Base-by-base conservation (phyloP, 1,140 invertebrate genomes). In the Lasaia peninsularis region DNA sequence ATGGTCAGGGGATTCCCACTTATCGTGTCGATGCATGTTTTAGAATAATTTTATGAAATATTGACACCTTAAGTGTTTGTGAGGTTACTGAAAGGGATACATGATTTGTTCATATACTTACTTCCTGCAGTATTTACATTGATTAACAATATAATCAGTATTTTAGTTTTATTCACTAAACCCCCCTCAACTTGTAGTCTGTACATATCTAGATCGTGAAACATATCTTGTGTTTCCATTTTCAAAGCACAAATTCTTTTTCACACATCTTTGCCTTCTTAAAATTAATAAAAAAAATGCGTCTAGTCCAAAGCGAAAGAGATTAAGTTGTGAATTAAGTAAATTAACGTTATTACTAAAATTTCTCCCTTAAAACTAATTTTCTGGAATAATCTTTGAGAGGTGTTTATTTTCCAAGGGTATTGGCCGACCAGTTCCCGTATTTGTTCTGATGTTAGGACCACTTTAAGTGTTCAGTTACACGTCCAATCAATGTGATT, bases 301-400 rank as follows among this genome's bases (percentile, higher is more conserved):
- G 76, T 88, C 86, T 88, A 88, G 86, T 88, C 86, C 82, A 88
- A 81, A 81, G 73, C 75, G 72, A 88, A 85, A 79, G 86, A 88
- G 80, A 88, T 86, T 88, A 86, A 84, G 73, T 80, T 73, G 74
- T 83, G 73, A 66, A 69, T 66, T 84, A 82, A 85, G 80, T 86
- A 68, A 80, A 70, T 76, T 72, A 75, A 76, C 67, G 64, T 74
- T 66, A 73, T 65, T 63, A 68, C 62, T 69, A 75, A 79, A 72
- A 67, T 63, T 64, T 76, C 71, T 72, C 69, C 72, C 57, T 51
- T 65, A 58, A 49, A 63, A 52, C 60, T 58, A 58, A 40, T 58
- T 24, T 58, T 16, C 61, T 52, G 57, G 34, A 52, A 28, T 20
- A 33, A 66, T 56, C 58, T 68, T 65, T 62, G 60, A 61, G 67